These are phyloP conservation scores for Notarius lentiginosus DNA, from an alignment of 2,113 vertebrate species.

Conservation along the genomic window DNA sequence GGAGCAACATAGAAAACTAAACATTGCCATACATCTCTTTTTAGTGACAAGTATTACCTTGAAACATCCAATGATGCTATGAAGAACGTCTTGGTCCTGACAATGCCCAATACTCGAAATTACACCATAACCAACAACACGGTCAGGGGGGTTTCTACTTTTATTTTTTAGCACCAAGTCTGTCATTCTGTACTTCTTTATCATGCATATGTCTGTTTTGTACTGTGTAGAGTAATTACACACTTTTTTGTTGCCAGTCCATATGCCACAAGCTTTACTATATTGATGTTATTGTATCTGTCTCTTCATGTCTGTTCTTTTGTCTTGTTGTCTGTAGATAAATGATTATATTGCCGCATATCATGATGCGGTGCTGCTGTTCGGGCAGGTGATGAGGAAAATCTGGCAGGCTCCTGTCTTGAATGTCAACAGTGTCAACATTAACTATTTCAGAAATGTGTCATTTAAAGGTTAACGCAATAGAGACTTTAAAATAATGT, in stretches of 20 bases:
- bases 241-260: not conserved
- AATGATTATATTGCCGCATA: constrained; percentile 84
- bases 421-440: constrained; percentile 55
- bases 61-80: constrained; percentile 70
- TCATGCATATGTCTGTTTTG: not conserved
- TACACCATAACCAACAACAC: constrained; percentile 62
- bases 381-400: constrained; percentile 79
- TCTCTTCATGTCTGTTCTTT: not conserved
- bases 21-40: constrained; percentile 26
- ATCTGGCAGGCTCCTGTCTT: constrained; percentile 43
- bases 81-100: constrained; percentile 89
- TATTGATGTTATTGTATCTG: not conserved
- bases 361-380: constrained; percentile 80
- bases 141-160: constrained; percentile 50
- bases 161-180: not conserved
- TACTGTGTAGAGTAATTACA: not conserved
- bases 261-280: not conserved
- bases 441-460: constrained; percentile 76
- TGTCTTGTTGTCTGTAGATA: constrained; percentile 67
- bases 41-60: constrained; percentile 80
- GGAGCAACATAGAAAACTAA: not conserved
- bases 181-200: not conserved
- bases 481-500: not conserved
- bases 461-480: constrained; percentile 79
- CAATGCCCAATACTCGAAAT: constrained; percentile 72